phyloP scores from a whole-genome alignment of 2,888 invertebrate species.

The Uropetala carovei region DNA sequence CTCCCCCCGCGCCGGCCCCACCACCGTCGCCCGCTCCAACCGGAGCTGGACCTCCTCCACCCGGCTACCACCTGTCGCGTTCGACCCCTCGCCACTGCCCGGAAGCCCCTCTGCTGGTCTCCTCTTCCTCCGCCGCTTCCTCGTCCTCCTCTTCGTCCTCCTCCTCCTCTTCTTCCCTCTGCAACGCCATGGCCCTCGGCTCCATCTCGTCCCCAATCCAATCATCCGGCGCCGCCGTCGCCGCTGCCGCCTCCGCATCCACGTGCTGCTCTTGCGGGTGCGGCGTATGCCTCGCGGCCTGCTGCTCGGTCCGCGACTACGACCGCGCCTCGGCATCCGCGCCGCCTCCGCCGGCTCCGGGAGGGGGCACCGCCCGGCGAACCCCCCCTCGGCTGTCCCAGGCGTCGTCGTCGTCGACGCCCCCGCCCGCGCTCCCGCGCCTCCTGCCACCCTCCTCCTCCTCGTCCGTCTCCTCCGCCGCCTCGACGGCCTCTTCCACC shows the following conservation, averaged over 20 bases:
- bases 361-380: slow-evolving; percentile 48
- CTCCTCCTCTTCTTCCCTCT: slow-evolving; percentile 41
- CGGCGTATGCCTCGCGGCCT: slow-evolving; percentile 49
- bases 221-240: slow-evolving; percentile 36
- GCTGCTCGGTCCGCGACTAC: slow-evolving; percentile 59
- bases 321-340: slow-evolving; percentile 66
- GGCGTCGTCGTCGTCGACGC: slow-evolving; percentile 65
- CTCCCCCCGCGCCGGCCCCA: slow-evolving; percentile 73
- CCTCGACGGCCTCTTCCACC: slow-evolving; percentile 76
- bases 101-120: slow-evolving; percentile 13
- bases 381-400: slow-evolving; percentile 40
- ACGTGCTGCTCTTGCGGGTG: slow-evolving; percentile 61
- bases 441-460: slow-evolving; percentile 78
- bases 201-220: slow-evolving; percentile 65
- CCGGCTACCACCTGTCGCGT: slow-evolving; percentile 35
- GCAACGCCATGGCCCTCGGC: slow-evolving; percentile 56
- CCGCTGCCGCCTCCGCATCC: slow-evolving; percentile 65
- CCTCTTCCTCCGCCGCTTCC: slow-evolving; percentile 61
- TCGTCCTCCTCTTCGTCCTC: slow-evolving; percentile 22
- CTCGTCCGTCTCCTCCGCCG: slow-evolving; percentile 77
- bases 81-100: slow-evolving; percentile 65
- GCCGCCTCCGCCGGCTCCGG: slow-evolving; percentile 67
- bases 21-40: slow-evolving; percentile 67
- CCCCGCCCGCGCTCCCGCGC: slow-evolving; percentile 63
- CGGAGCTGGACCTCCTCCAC: slow-evolving; percentile 65